Evolutionary conservation across 1,140 invertebrate species (phyloP), one percentile per base, ranked within the genome.

Genomic region (Aphelinus certus): DNA sequence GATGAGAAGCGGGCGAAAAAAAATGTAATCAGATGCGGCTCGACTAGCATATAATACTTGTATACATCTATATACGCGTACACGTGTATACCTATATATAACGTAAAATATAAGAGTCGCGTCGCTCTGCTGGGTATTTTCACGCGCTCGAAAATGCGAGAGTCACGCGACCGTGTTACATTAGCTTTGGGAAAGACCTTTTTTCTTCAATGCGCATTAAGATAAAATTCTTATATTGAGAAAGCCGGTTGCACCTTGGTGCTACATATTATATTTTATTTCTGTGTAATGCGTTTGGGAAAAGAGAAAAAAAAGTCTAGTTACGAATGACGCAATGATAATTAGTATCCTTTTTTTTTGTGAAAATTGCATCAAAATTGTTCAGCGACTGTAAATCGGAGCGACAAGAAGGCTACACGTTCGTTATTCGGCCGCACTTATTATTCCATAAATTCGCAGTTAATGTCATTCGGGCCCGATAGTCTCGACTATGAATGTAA

Each of bases 121-220:
- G 26, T 60, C 58, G 58, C 58, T 60, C 58, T 26, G 26, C 26
- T 26, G 26, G 26, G 26, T 26, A 70, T 62, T 62, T 71, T 63
- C 48, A 46, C 48, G 57, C 47, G 43, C 42, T 56, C 47, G 46
- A 56, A 65, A 72, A 72, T 65, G 61, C 45, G 26, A 55, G n/a
- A 64, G 53, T 57, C 53, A 72, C 71, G 61, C 43, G 51, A 48
- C 43, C 53, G 26, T 70, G 3, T 70, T 57, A 60, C 57, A 49
- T 51, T 69, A 26, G 10, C 47, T 61, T 61, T 61, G 7, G 55
- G 47, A 58, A 58, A 69, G 42, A 69, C n/a, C 10, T 43, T 48
- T 1, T 69, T 58, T 69, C n/a, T 45, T 69, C 47, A 42, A 42
- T 61, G 47, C 1, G 10, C 6, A 55, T 46, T 56, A 51, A 51